Conservation (phyloP, 2,888 invertebrate species). For the Nephrotoma guestfalica region DNA sequence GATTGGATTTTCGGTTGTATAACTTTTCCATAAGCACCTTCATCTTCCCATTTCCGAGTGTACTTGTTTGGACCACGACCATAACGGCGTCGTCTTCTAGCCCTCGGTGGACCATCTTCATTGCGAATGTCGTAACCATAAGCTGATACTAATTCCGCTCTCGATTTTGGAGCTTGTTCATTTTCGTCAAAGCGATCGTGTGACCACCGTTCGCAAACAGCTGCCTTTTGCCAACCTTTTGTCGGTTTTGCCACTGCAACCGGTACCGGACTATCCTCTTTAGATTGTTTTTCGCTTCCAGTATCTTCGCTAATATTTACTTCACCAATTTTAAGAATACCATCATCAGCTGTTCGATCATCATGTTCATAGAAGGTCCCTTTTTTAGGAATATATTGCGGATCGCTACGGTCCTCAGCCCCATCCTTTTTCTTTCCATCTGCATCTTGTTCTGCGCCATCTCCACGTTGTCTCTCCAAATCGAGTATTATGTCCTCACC, state of each 20-base stretch:
- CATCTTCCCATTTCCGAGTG: constrained; percentile 85
- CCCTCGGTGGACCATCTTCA: constrained; percentile 81
- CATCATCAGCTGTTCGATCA: constrained; percentile 62
- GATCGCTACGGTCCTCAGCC: constrained; percentile 90
- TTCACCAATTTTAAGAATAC: background rate
- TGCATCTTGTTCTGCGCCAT: constrained; percentile 42
- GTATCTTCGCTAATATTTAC: constrained; percentile 8
- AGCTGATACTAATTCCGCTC: constrained; percentile 65
- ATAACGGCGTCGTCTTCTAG: constrained; percentile 70
- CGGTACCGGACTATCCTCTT: constrained; percentile 21
- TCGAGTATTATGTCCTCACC: constrained; percentile 10
- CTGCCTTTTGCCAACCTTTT: constrained; percentile 32
- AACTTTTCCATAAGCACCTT: constrained; percentile 65
- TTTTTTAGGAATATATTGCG: constrained; percentile 91
- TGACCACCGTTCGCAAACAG: constrained; percentile 53
- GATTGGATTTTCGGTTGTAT: constrained; percentile 23
- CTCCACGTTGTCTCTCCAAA: constrained; percentile 50
- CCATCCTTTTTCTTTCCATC: constrained; percentile 68
- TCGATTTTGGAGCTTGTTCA: constrained; percentile 69
- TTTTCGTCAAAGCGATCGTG: constrained; percentile 53
- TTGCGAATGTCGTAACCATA: constrained; percentile 93
- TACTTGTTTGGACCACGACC: constrained; percentile 88
- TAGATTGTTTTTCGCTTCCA: constrained; percentile 8
- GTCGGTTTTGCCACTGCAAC: constrained; percentile 28
- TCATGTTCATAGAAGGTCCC: constrained; percentile 97